Evolutionary conservation across 2,113 vertebrate species (phyloP), one percentile per base, ranked within the genome.

Genomic region (Grantiella picta): DNA sequence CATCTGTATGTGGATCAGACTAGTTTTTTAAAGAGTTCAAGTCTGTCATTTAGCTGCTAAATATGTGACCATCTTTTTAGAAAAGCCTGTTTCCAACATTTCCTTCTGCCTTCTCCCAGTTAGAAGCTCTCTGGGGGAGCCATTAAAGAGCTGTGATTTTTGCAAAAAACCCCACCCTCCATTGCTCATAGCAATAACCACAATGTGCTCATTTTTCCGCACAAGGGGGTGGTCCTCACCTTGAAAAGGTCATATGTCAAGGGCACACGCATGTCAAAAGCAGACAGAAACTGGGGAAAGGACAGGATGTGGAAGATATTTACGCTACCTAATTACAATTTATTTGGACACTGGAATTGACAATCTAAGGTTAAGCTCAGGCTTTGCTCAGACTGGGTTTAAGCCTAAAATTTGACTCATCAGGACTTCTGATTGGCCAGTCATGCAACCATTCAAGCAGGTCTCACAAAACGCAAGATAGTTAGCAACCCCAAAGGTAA

Each of bases 131-230:
- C 11, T 35, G 10, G 29, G 21, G 25, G 14, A 85, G 4, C 36
- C 61, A 40, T 42, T 66, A 65, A 44, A 45, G 52, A 59, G 2
- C 23, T 71, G 11, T 45, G 23, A 42, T 24, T 85, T 92, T 52
- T 49, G 18, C 2, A 49, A 44, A 64, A 75, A 24, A 24, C 4
- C 2, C 6, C 10, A 31, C 2, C 12, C 19, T 72, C 6, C 0
- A 1, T 47, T 73, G 22, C 45, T 92, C 47, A 60, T 33, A 76
- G 9, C 40, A 63, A 53, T 20, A 84, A 19, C n/a, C 24, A 44
- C 7, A 12, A 24, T 12, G 14, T 20, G 25, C 7, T 93, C 15
- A 19, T 52, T 83, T 56, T 65, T 73, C 27, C 15, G 11, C 11
- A 22, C 18, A 56, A 44, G 86, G 7, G 12, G 8, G 11, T n/a